These are phyloP conservation scores for Stegodyphus mimosarum DNA, from an alignment of 1,140 invertebrate species.

Conservation along the genomic window DNA sequence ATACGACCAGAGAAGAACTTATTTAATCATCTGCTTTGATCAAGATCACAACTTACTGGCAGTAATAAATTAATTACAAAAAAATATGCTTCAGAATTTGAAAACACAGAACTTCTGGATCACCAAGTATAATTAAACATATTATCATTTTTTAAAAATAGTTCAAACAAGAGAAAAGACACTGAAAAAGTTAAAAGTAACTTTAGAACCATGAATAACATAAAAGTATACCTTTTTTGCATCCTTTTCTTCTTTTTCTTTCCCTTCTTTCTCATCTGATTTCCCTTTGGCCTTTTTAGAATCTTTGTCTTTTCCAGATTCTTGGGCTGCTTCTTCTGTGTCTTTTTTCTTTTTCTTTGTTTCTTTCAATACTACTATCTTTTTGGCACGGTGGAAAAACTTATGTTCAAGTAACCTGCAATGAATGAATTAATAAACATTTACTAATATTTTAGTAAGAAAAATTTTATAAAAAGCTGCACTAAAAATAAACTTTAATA, in stretches of 20 bases:
- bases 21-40: no score
- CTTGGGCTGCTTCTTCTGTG: constrained; percentile 53
- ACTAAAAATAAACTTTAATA: no score
- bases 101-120: no score
- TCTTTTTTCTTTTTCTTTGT: constrained; percentile 71
- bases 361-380: constrained; percentile 79
- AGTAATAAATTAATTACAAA: no score
- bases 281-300: constrained; percentile 64
- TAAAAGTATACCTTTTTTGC: constrained; percentile 62
- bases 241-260: constrained; percentile 71
- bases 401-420: constrained; percentile 85
- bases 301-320: constrained; percentile 65
- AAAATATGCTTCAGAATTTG: no score
- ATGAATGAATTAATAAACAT: background rate
- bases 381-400: constrained; percentile 94
- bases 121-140: no score
- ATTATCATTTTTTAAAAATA: no score
- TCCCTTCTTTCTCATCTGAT: constrained; percentile 68
- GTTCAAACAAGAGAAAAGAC: no score
- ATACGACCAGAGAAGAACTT: no score
- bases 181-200: no score
- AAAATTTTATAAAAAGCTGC: background rate
- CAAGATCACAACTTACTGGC: no score
- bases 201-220: no score
- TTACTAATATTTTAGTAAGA: constrained; percentile 33